A percentile compares a stretch with the other conserved stretches of the same genome.
Evolutionary conservation across 2,797 vertebrate genomes (phyloP).

Genomic region (Silurus aristotelis): DNA sequence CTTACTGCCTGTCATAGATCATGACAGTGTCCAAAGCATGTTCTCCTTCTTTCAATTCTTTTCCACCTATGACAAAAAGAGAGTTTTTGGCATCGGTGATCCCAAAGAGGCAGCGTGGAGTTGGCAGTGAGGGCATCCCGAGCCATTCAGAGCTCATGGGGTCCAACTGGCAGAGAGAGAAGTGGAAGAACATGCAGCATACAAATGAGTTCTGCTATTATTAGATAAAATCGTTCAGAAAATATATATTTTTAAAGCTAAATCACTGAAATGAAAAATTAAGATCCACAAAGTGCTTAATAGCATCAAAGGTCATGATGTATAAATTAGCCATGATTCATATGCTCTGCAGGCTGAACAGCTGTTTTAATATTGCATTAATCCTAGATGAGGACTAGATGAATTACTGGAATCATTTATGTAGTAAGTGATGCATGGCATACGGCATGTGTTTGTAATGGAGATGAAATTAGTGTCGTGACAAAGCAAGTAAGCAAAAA

Average conservation of each 20-base stretch:
- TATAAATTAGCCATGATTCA: constrained; percentile 17
- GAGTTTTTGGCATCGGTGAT: constrained; percentile 90
- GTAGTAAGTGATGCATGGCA: background rate
- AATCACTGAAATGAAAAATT: background rate
- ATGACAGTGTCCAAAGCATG: constrained; percentile 88
- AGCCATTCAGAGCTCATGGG: constrained; percentile 93
- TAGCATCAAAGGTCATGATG: background rate
- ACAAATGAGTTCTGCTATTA: constrained; percentile 22
- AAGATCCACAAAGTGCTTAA: background rate
- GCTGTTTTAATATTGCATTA: constrained; percentile 18
- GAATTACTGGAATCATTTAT: constrained; percentile 37
- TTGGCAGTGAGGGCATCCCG: constrained; percentile 93
- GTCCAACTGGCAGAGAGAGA: constrained; percentile 80
- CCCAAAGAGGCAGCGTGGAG: constrained; percentile 92
- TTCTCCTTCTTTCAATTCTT: constrained; percentile 93
- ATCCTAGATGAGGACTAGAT: constrained; percentile 11
- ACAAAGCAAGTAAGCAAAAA: background rate
- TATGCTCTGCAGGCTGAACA: constrained; percentile 18
- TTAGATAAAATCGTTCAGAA: background rate
- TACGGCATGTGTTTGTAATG: constrained; percentile 29
- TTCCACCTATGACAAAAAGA: constrained; percentile 92
- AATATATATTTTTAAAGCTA: background rate
- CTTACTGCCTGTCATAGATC: constrained; percentile 96
- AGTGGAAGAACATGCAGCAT: constrained; percentile 22
- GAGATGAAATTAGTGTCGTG: background rate